Conservation (phyloP, 2,888 invertebrate species). For the Sarcophaga rosellei region DNA sequence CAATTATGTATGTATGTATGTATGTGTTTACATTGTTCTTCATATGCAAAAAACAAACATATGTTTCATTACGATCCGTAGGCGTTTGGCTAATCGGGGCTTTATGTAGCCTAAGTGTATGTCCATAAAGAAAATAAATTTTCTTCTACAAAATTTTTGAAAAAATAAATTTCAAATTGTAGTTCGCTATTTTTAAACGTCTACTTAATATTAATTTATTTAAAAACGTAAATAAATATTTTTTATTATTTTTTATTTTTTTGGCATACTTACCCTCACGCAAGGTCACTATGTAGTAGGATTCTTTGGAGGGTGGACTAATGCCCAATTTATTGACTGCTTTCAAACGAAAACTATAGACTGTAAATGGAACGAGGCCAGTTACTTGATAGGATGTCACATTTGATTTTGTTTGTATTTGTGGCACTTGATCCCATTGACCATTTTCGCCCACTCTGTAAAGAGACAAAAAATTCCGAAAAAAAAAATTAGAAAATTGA, state of each 20-base stretch:
- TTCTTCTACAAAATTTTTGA: too few species aligned
- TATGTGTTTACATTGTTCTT: too few species aligned
- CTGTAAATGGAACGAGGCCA: slow-evolving; percentile 87
- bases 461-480: slow-evolving; percentile 44
- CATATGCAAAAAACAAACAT: too few species aligned
- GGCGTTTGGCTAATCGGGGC: too few species aligned
- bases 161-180: too few species aligned
- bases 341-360: slow-evolving; percentile 88
- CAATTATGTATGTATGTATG: too few species aligned
- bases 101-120: too few species aligned
- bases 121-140: too few species aligned
- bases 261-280: slow-evolving; percentile 85
- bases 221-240: not conserved
- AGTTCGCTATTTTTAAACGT: not conserved
- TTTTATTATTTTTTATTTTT: not conserved
- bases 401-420: slow-evolving; percentile 85
- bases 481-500: slow-evolving; percentile 21
- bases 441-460: slow-evolving; percentile 87
- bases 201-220: slow-evolving; percentile 12
- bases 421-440: slow-evolving; percentile 85
- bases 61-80: too few species aligned
- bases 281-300: slow-evolving; percentile 88
- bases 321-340: slow-evolving; percentile 88
- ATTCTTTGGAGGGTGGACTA: slow-evolving; percentile 86
- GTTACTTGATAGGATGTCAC: slow-evolving; percentile 86